Evolutionary conservation across 2,888 invertebrate genomes (phyloP), one percentile per base, ranked within the genome.

Genomic region (Rhorus exstirpatorius): DNA sequence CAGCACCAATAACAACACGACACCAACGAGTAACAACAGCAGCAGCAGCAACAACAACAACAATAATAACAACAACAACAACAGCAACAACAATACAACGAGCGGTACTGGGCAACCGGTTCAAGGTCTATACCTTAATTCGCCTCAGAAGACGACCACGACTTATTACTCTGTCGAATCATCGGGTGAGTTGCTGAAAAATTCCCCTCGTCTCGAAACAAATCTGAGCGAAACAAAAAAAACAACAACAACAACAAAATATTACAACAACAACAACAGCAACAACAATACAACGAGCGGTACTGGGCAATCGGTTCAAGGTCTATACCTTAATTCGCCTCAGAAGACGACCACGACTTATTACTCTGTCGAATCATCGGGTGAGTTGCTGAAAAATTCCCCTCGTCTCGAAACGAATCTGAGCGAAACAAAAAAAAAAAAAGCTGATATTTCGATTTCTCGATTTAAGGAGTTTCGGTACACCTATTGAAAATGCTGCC

Each of bases 151-250:
- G 31, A 83, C 90, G 1, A 89, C 90, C 12, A 91, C 91, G 12
- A 91, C 91, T 35, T 92, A 92, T 78, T 92, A 91, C 82, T 92
- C 92, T 10, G 89, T 92, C 49, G 91, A 91, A 38, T 79, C 90
- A n/a, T 87, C 90, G 65, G 91, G 92, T 92, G 79, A 84, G 86
- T 83, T 53, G 12, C 55, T 19, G 35, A 41, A 53, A 21, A 19
- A n/a, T n/a, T n/a, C 17, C 31, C 49, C 31, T 51, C 41, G 7
- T 35, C 44, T 51, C 12, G n/a, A n/a, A 14, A 21, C 10, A 14
- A 51, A 10, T 1, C 4, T n/a, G n/a, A n/a, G n/a, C 10, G 14
- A 1, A 7, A 46, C 46, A n/a, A 46, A 1, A 1, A 46, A 46
- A 74, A 84, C 53, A 74, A 84, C 51, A 83, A 78, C 75, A 10